phyloP scores from a whole-genome alignment of 1,140 invertebrate species.

The Trichonephila clavipes region DNA sequence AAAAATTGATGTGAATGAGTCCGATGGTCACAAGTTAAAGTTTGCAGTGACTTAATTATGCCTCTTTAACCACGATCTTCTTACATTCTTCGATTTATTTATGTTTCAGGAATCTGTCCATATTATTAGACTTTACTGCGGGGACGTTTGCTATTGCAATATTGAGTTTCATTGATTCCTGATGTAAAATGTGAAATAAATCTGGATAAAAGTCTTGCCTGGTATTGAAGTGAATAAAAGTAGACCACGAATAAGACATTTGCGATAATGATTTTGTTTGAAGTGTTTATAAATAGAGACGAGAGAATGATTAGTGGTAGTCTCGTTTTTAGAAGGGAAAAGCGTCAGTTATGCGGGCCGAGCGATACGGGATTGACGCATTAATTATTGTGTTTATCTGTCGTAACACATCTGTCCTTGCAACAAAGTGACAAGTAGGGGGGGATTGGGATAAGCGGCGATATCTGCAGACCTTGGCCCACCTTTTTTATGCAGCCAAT shows the following conservation, averaged over 20 bases:
- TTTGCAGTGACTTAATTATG: too few species aligned
- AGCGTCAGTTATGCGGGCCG: neutral
- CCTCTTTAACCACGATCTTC: too few species aligned
- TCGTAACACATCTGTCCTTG: constrained; percentile 29
- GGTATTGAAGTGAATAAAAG: too few species aligned
- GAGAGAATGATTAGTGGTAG: neutral
- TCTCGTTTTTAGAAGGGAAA: neutral
- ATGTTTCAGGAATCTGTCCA: too few species aligned
- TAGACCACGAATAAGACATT: neutral
- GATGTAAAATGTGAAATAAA: too few species aligned
- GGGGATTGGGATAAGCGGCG: neutral
- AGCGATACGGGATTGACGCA: constrained; percentile 4
- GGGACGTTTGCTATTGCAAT: too few species aligned
- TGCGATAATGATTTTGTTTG: neutral
- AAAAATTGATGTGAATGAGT: too few species aligned
- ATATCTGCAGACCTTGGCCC: constrained; percentile 36
- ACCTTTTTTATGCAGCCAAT: neutral
- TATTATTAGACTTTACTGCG: too few species aligned
- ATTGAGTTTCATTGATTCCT: too few species aligned
- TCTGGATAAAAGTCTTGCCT: too few species aligned
- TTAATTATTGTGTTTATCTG: constrained; percentile 41
- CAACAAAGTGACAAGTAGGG: constrained; percentile 26
- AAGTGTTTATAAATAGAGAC: neutral
- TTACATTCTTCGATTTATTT: too few species aligned
- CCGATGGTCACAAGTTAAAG: too few species aligned